Base-by-base conservation (phyloP, 2,888 invertebrate species). In the Agrochola litura region DNA sequence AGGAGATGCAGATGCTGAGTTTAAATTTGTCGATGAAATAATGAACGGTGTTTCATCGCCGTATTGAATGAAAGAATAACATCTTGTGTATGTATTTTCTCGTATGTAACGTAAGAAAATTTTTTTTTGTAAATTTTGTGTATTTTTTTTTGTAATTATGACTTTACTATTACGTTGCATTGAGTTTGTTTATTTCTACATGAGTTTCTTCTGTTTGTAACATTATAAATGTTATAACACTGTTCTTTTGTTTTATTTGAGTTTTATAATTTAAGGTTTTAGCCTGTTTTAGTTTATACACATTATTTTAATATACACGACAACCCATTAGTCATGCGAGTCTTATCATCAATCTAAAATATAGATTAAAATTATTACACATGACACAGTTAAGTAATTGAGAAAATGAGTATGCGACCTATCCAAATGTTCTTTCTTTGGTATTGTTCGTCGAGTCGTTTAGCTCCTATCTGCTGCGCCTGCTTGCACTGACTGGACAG, bases 161-260 rank as follows among this genome's bases (percentile, higher is more conserved):
- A 56, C 81, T 82, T 85, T 89, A 84, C 78, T 79, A 82, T 82
- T 88, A 77, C 88, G 88, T 86, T 89, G 78, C 89, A 89, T 84
- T 85, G 86, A 84, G 83, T 88, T 88, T 82, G 84, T 89, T 89
- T 87, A 88, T 86, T 87, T 86, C 84, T 86, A 86, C 83, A 81
- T 74, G 69, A 74, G 83, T 86, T 89, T 87, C 88, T 88, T 90
- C 87, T 88, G 86, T 89, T 88, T 88, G 81, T 87, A 89, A 87
- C 84, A 91, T 84, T 86, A 89, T 79, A 89, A 81, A 87, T 85
- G 87, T 87, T 87, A 80, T 83, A 74, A 85, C 75, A 52, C 60
- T 69, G 12, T 65, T 43, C n/a, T 22, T 74, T 86, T 79, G 87
- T 89, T 87, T 89, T 81, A 87, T 72, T 89, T 79, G 61, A 69